Conservation (phyloP, 1,140 invertebrate species). For the Ephestia elutella region DNA sequence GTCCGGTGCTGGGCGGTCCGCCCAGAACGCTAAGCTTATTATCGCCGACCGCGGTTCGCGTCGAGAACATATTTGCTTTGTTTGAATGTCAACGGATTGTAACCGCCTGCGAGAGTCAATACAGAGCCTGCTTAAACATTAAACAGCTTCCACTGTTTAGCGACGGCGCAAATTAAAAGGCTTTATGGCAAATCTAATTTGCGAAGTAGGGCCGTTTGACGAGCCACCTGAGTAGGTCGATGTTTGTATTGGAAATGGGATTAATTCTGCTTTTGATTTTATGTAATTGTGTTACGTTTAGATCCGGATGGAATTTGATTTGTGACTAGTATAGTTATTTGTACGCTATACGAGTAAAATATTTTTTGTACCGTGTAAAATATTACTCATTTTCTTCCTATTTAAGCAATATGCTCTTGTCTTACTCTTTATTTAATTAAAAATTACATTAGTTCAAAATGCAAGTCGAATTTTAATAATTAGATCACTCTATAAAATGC, state of each 20-base stretch:
- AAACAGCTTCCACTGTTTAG: constrained; percentile 65
- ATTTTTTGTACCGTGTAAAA: too few species aligned
- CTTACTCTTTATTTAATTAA: too few species aligned
- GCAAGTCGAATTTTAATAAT: too few species aligned
- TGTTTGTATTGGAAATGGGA: constrained; percentile 68
- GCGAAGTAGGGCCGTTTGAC: constrained; percentile 60
- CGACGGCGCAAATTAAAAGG: constrained; percentile 70
- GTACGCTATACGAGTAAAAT: too few species aligned
- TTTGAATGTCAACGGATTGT: constrained; percentile 52
- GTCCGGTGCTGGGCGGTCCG: constrained; percentile 29
- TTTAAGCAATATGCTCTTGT: too few species aligned
- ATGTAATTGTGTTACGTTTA: constrained; percentile 21
- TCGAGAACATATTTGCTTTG: constrained; percentile 62
- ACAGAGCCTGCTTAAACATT: constrained; percentile 65
- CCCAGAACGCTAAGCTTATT: constrained; percentile 62
- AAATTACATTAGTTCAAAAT: too few species aligned
- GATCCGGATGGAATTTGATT: too few species aligned
- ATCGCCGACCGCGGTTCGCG: constrained; percentile 33
- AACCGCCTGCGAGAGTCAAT: constrained; percentile 54
- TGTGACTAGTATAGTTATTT: too few species aligned
- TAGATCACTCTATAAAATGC: too few species aligned
- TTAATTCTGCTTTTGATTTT: constrained; percentile 61
- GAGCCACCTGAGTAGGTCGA: constrained; percentile 46
- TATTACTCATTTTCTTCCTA: too few species aligned
- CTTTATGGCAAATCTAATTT: constrained; percentile 73